Evolutionary conservation across 2,888 invertebrate species (phyloP).

Genomic region (Chydorus sphaericus): DNA sequence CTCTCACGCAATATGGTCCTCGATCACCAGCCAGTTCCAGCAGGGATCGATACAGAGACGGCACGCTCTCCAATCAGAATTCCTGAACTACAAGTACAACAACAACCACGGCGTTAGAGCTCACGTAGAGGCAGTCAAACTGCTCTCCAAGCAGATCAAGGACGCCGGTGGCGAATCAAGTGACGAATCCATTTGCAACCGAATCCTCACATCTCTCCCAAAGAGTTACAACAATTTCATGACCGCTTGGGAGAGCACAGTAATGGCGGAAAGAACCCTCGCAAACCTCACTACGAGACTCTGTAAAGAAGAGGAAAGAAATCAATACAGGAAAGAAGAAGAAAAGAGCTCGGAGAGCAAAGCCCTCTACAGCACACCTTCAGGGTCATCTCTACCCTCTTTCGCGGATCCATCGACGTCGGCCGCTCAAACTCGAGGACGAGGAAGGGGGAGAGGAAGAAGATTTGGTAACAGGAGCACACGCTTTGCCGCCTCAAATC

Average conservation of each 20-base stretch:
- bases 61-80: not conserved
- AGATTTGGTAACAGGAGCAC: no score
- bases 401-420: no score
- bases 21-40: not conserved
- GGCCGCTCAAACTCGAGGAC: no score
- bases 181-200: not conserved
- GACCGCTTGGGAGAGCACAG: not conserved
- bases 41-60: not conserved
- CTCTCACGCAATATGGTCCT: not conserved
- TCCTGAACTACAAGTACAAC: not conserved
- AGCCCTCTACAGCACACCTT: no score
- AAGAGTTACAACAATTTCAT: not conserved
- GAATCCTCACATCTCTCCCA: not conserved
- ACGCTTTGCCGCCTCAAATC: no score
- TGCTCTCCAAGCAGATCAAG: not conserved
- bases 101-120: not conserved
- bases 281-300: constrained; percentile 1
- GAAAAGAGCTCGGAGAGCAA: no score
- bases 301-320: not conserved
- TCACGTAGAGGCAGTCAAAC: not conserved
- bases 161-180: not conserved
- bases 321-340: no score
- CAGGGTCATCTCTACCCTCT: no score
- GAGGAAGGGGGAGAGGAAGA: no score
- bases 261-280: not conserved